Conservation (phyloP, 2,888 invertebrate species). For the Aspidiotus rigidus region DNA sequence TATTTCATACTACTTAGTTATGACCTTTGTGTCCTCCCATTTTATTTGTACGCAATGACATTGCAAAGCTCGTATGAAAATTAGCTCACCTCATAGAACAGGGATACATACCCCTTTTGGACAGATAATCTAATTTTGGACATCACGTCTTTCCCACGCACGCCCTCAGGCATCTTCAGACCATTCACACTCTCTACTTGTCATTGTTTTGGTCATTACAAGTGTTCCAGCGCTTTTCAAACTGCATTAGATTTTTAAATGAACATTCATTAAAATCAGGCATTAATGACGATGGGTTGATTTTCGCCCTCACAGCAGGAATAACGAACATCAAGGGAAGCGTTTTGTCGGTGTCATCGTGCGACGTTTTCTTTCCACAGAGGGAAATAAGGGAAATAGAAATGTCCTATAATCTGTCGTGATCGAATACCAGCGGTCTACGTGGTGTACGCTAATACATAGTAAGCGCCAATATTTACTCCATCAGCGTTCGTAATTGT, state of each 20-base stretch:
- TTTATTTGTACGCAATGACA: too few species aligned
- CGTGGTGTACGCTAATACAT: constrained; percentile 7
- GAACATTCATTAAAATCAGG: constrained; percentile 32
- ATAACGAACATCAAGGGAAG: neutral
- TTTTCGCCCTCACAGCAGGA: constrained; percentile 11
- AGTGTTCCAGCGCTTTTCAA: neutral
- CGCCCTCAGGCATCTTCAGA: too few species aligned
- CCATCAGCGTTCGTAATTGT: constrained; percentile 32
- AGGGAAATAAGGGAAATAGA: neutral
- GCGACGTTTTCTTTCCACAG: neutral
- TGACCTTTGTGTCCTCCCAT: too few species aligned
- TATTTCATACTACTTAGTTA: too few species aligned
- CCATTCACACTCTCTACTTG: too few species aligned
- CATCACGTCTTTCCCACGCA: too few species aligned
- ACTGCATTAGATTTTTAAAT: constrained; percentile 28
- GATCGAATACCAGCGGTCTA: constrained; percentile 18
- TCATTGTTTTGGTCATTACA: too few species aligned
- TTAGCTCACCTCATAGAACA: too few species aligned
- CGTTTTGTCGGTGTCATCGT: neutral
- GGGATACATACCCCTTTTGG: too few species aligned
- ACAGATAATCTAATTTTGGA: too few species aligned
- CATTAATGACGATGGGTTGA: constrained; percentile 22
- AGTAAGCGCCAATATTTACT: constrained; percentile 32
- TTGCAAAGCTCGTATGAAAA: too few species aligned
- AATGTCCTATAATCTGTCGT: constrained; percentile 5